Conservation (phyloP, 1,140 invertebrate species). For the Drosophila arizonae region DNA sequence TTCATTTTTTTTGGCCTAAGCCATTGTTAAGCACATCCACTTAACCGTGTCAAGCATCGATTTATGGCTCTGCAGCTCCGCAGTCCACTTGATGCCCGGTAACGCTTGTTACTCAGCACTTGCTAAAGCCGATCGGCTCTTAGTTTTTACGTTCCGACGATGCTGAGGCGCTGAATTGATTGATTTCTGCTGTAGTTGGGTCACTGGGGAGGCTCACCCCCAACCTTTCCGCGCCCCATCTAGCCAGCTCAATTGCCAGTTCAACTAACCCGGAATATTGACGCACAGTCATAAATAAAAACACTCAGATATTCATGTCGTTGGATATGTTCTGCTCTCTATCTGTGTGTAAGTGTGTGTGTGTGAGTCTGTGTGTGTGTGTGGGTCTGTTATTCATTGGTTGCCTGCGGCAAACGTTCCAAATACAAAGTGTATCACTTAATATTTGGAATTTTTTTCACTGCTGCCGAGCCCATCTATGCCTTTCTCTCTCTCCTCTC, state of each 20-base stretch:
- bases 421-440: conserved; percentile 72
- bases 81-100: conserved; percentile 18
- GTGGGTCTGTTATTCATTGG: conserved; percentile 53
- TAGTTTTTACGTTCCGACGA: conserved; percentile 32
- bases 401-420: conserved; percentile 67
- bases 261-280: conserved; percentile 45
- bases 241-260: conserved; percentile 27
- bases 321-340: conserved; percentile 41
- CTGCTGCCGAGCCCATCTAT: neutral
- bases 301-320: conserved; percentile 78
- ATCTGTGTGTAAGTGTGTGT: neutral
- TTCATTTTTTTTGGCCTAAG: conserved; percentile 12
- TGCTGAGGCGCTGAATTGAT: conserved; percentile 53
- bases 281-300: conserved; percentile 77
- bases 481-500: neutral
- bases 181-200: conserved; percentile 68
- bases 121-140: conserved; percentile 34
- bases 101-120: conserved; percentile 27
- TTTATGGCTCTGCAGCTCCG: conserved; percentile 31
- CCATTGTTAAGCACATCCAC: conserved; percentile 51
- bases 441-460: conserved; percentile 47
- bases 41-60: conserved; percentile 52
- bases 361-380: conserved; percentile 34
- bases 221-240: conserved; percentile 8
- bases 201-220: conserved; percentile 1